These are phyloP conservation scores for Habropoda laboriosa DNA, from an alignment of 1,140 invertebrate species.

Conservation along the genomic window DNA sequence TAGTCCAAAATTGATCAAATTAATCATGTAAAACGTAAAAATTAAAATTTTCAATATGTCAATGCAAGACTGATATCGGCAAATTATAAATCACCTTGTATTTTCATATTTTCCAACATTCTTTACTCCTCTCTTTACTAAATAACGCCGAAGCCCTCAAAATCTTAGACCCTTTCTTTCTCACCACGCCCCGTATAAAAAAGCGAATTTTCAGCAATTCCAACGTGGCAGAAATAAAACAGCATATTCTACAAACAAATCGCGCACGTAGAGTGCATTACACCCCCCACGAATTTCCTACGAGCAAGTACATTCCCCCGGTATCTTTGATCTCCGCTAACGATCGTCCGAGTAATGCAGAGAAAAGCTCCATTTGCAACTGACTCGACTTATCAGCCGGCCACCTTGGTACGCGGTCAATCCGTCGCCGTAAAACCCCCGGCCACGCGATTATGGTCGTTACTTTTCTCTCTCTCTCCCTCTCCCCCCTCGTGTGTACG, in stretches of 20 bases:
- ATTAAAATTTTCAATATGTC: too few species aligned
- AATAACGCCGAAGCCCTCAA: too few species aligned
- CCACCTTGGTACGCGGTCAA: slow-evolving; percentile 13
- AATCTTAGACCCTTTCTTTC: too few species aligned
- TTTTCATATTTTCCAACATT: too few species aligned
- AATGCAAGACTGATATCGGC: too few species aligned
- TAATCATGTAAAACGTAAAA: too few species aligned
- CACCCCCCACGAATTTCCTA: background rate
- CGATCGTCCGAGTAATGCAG: slow-evolving; percentile 7
- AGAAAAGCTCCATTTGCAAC: slow-evolving; percentile 23
- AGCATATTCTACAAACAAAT: background rate
- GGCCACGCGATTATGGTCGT: slow-evolving; percentile 16
- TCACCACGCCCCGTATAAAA: too few species aligned
- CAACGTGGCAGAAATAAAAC: background rate
- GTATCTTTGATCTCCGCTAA: slow-evolving; percentile 10
- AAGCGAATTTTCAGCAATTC: too few species aligned
- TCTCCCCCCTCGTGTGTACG: background rate
- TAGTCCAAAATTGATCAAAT: too few species aligned
- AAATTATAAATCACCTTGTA: too few species aligned
- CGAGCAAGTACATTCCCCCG: background rate
- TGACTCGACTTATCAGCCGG: slow-evolving; percentile 5
- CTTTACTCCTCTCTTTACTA: too few species aligned
- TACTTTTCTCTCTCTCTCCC: slow-evolving; percentile 16
- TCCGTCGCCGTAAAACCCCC: slow-evolving; percentile 26
- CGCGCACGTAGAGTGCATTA: background rate